Evolutionary conservation across 1,140 invertebrate genomes (phyloP), one percentile per base, ranked within the genome.

Genomic region (Zaprionus africanus): DNA sequence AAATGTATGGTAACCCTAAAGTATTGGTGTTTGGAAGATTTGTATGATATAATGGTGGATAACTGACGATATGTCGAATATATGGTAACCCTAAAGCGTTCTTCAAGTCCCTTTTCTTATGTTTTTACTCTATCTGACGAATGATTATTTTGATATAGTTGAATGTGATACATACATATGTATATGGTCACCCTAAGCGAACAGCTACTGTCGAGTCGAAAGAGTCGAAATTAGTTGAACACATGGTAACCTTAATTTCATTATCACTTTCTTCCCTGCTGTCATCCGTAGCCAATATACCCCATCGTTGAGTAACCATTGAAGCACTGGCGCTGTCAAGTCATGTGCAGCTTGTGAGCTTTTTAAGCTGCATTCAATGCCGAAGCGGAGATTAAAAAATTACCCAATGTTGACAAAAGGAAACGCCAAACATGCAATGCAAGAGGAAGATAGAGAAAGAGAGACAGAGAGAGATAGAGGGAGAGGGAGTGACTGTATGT

Each of bases 331-430:
- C 41, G 68, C 56, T 60, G 54, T 56, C 68, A 64, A 76, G 68
- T 64, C 68, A 60, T 65, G 59, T 73, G 74, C 69, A 64, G 43
- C 60, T 80, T 64, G 46, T 56, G 59, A 57, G 49, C 61, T 78
- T 74, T 72, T 74, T 72, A 65, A 72, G 74, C 74, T 76, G 69
- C 68, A 76, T 72, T 66, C 69, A 76, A 72, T 72, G 74, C 62
- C 36, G 41, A 65, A 79, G 61, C 81, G 74, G 78, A 88, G 83
- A 87, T 87, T 87, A 84, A 88, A 87, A 88, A 87, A 87, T 87
- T 87, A 86, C 79, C 66, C 67, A 64, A 76, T 88, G 78, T 75
- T 88, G 83, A 79, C 82, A 61, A 69, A 68, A 82, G 74, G 53
- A 74, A 79, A 76, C 31, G 36, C 36, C 15, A 36, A 26, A 26